These are phyloP conservation scores for Babyrousa celebensis DNA, from an alignment of 2,797 vertebrate genomes.

Conservation along the genomic window DNA sequence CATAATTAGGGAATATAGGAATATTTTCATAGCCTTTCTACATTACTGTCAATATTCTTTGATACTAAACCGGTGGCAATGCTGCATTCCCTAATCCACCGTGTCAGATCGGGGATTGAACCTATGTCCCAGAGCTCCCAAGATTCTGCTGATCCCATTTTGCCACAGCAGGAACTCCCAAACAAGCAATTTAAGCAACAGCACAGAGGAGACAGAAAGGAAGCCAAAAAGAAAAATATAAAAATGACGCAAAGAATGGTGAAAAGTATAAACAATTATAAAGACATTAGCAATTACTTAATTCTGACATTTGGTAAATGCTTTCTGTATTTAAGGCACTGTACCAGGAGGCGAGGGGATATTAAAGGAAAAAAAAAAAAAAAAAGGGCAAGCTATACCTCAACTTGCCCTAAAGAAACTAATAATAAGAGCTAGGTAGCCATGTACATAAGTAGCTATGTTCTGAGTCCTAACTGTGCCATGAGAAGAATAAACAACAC, in stretches of 20 bases:
- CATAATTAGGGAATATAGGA: not conserved
- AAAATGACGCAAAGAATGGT: not conserved
- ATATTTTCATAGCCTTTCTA: constrained; percentile 23
- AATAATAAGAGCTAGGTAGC: not conserved
- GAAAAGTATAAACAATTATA: not conserved
- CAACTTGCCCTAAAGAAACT: not conserved
- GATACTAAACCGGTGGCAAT: not conserved
- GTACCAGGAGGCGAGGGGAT: not conserved
- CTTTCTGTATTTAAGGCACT: not conserved
- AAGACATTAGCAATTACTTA: not conserved
- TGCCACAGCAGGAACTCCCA: not conserved
- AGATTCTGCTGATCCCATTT: too few species aligned
- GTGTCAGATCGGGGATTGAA: too few species aligned
- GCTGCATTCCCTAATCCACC: too few species aligned
- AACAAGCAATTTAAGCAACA: not conserved
- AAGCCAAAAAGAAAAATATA: not conserved
- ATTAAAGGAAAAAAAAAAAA: not conserved
- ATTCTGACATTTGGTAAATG: not conserved
- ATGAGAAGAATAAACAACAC: constrained; percentile 41
- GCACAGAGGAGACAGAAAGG: not conserved
- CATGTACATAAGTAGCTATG: not conserved
- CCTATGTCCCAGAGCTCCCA: too few species aligned
- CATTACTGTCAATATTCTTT: not conserved
- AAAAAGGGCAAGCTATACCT: not conserved
- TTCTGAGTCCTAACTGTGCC: not conserved